Percentiles rank a stretch among this genome's conserved stretches.
These are phyloP conservation scores for Thalassoma bifasciatum DNA, from an alignment of 2,113 vertebrate genomes.

Conservation along the genomic window DNA sequence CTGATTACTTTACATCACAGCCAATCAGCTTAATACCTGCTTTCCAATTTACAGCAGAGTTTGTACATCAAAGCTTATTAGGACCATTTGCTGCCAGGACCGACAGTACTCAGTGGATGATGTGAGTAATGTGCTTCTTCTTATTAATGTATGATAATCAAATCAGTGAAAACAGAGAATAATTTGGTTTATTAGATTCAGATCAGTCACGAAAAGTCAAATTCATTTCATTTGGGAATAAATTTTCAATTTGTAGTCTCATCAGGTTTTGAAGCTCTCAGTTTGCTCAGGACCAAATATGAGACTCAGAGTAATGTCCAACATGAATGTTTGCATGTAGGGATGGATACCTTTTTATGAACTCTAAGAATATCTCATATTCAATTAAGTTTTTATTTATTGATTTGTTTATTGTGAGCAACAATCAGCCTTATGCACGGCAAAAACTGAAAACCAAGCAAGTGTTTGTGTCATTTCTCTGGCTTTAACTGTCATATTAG, in stretches of 20 bases:
- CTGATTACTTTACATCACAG: slow-evolving; percentile 38
- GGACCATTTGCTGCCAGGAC: slow-evolving; percentile 59
- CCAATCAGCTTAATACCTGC: slow-evolving; percentile 13
- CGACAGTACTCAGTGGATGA: slow-evolving; percentile 61
- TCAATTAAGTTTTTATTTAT: no score
- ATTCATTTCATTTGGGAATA: slow-evolving; percentile 1
- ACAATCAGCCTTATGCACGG: no score
- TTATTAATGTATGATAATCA: slow-evolving; percentile 24
- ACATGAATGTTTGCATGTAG: background rate
- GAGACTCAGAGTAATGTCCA: background rate
- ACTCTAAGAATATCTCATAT: no score
- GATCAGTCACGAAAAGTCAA: slow-evolving; percentile 50
- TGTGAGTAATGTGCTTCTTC: slow-evolving; percentile 72
- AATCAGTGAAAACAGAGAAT: slow-evolving; percentile 14
- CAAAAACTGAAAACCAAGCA: no score
- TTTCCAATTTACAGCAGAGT: slow-evolving; percentile 67
- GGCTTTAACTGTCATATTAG: no score
- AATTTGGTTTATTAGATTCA: slow-evolving; percentile 33
- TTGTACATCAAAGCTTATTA: slow-evolving; percentile 61
- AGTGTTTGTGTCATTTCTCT: no score
- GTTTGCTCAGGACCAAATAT: background rate
- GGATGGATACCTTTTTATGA: no score
- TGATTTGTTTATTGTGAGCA: no score
- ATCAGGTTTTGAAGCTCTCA: background rate
- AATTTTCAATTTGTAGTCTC: no score